Percentiles rank a stretch among this genome's conserved stretches.
Conservation (phyloP, 2,113 vertebrate genomes). For the Stercorarius parasiticus region DNA sequence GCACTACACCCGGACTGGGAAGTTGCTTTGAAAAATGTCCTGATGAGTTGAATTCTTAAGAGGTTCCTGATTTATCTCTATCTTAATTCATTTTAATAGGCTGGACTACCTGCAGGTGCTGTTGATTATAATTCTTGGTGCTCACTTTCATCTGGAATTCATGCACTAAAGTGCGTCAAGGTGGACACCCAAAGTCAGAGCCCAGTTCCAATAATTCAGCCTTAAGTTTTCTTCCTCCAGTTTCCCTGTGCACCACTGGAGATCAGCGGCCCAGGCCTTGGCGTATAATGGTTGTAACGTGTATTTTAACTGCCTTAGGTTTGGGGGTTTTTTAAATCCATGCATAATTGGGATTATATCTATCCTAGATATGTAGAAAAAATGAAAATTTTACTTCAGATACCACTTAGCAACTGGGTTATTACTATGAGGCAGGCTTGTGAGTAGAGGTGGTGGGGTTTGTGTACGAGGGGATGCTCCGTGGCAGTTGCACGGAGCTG, state of each 20-base stretch:
- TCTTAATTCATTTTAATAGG: constrained; percentile 50
- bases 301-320: neutral
- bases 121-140: constrained; percentile 33
- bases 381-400: neutral
- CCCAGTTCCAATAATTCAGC: constrained; percentile 18
- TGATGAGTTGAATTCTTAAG: neutral
- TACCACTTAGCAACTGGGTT: neutral
- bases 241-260: neutral
- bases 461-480: neutral
- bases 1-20: neutral
- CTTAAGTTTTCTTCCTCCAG: neutral
- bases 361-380: neutral
- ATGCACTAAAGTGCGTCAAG: neutral
- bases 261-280: neutral
- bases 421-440: neutral
- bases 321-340: neutral
- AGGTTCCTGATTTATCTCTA: constrained; percentile 37
- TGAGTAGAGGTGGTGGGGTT: neutral
- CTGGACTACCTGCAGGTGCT: constrained; percentile 21
- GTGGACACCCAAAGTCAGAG: constrained; percentile 35
- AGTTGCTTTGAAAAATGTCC: neutral
- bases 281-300: neutral
- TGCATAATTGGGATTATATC: neutral
- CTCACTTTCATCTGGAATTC: constrained; percentile 12
- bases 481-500: neutral